A percentile compares a stretch with the other conserved stretches of the same genome.
Evolutionary conservation across 2,797 vertebrate species (phyloP).

Genomic region (Helarctos malayanus): DNA sequence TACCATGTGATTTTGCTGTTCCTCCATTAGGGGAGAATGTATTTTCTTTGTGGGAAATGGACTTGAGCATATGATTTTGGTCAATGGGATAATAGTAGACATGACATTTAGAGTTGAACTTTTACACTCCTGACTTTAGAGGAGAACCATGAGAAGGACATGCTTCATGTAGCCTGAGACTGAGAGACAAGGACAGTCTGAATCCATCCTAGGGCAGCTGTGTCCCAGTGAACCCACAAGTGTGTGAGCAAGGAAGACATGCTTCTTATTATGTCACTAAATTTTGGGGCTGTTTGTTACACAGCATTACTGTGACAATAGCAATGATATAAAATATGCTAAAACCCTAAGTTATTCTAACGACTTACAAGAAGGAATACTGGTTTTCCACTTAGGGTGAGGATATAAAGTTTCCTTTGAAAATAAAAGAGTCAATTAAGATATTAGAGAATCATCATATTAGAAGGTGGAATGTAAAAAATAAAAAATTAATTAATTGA

Average conservation of each 20-base stretch:
- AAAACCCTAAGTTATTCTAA: not conserved
- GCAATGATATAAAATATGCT: not conserved
- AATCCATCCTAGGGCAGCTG: not conserved
- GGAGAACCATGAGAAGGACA: not conserved
- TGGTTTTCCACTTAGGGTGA: not conserved
- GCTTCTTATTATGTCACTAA: not conserved
- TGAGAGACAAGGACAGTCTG: not conserved
- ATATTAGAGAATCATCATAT: not conserved
- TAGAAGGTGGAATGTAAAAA: not conserved
- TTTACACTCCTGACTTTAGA: not conserved
- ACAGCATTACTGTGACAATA: not conserved
- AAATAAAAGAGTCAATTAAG: constrained; percentile 36
- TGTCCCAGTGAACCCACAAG: not conserved
- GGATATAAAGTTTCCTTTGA: not conserved
- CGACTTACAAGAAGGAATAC: not conserved
- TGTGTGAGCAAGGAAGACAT: not conserved
- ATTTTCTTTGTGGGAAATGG: not conserved
- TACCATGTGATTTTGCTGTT: not conserved
- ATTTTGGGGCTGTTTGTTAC: not conserved
- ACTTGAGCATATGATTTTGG: not conserved
- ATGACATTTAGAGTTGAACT: not conserved
- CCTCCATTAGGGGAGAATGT: not conserved
- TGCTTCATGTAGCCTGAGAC: not conserved
- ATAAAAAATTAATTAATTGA: too few species aligned
- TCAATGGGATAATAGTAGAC: not conserved